Evolutionary conservation across 2,113 vertebrate genomes (phyloP).

Genomic region (Suricata suricatta): DNA sequence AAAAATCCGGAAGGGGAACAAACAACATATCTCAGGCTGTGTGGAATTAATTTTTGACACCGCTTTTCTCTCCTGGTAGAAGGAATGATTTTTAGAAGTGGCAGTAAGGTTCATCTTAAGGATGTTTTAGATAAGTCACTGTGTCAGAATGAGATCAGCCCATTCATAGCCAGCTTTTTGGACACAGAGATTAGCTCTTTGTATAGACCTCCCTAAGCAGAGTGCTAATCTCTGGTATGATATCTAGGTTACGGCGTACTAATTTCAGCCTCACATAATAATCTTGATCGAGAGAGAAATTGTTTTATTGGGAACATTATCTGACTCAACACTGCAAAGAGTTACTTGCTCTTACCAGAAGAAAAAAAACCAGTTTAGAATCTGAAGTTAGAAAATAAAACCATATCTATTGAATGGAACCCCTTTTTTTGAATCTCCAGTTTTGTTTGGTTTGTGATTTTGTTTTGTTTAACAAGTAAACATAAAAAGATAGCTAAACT

Average conservation of each 20-base stretch:
- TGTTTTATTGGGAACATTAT: not conserved
- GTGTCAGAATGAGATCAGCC: not conserved
- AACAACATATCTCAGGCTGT: not conserved
- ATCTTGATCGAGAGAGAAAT: not conserved
- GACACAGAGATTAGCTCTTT: not conserved
- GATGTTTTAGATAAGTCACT: not conserved
- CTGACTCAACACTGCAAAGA: not conserved
- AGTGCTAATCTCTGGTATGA: not conserved
- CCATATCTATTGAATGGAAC: not conserved
- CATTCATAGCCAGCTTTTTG: not conserved
- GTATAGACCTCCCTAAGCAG: not conserved
- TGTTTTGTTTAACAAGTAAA: not conserved
- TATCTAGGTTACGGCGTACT: not conserved
- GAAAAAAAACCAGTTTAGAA: conserved; percentile 7
- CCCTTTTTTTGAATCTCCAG: not conserved
- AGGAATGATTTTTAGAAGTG: not conserved
- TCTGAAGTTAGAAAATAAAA: not conserved
- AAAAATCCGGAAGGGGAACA: conserved; percentile 1
- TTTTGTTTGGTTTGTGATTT: conserved; percentile 6
- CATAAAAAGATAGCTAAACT: not conserved
- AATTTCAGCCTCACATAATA: not conserved
- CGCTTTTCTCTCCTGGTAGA: not conserved
- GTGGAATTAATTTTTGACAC: not conserved
- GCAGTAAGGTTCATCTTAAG: not conserved
- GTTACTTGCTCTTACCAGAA: not conserved